Evolutionary conservation across 2,113 vertebrate species (phyloP).

Genomic region (Clarias magur): DNA sequence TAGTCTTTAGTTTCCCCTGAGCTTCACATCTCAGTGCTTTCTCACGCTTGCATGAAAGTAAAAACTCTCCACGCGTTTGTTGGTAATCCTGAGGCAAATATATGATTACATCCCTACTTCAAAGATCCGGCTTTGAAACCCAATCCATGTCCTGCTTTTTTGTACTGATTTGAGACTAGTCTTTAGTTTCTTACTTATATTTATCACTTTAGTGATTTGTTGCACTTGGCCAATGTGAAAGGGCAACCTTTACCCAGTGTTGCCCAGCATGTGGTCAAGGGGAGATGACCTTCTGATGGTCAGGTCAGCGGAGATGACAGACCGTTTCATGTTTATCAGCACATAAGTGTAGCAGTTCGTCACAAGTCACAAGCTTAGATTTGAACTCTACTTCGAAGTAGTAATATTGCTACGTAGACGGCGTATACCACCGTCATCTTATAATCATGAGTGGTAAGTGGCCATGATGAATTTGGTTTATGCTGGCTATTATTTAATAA

Average conservation of each 20-base stretch:
- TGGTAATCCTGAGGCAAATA: background rate
- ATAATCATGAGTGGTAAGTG: slow-evolving; percentile 75
- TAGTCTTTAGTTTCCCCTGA: background rate
- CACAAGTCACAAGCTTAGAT: slow-evolving; percentile 41
- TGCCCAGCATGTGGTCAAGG: slow-evolving; percentile 35
- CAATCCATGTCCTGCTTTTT: background rate
- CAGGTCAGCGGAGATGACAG: slow-evolving; percentile 60
- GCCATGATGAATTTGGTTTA: background rate
- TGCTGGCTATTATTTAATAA: background rate
- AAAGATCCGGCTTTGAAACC: background rate
- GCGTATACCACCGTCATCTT: background rate
- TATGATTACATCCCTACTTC: background rate
- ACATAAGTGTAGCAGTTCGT: slow-evolving; percentile 48
- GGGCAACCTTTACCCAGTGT: background rate
- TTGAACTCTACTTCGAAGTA: slow-evolving; percentile 8
- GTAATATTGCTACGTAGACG: background rate
- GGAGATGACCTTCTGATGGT: slow-evolving; percentile 62
- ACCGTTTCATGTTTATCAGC: slow-evolving; percentile 66
- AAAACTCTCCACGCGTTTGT: background rate
- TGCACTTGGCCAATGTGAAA: slow-evolving; percentile 5
- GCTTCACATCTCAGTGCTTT: background rate
- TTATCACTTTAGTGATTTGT: background rate
- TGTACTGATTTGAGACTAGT: slow-evolving; percentile 4
- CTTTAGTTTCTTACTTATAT: background rate
- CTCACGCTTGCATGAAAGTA: background rate